Base-by-base conservation (phyloP, 2,888 invertebrate genomes). In the Drosophila monieri region DNA sequence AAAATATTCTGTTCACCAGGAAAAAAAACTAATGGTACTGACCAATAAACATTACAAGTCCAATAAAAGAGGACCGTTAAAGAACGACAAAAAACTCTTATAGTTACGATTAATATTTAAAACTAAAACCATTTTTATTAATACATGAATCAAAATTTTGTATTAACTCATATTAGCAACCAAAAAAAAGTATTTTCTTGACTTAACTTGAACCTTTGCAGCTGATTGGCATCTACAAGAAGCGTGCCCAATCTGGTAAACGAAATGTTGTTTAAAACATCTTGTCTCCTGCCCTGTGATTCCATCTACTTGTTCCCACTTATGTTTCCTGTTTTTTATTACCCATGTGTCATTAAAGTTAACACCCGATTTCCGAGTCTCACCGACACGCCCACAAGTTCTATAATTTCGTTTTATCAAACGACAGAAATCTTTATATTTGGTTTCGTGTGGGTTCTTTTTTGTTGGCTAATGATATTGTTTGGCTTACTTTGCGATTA, bases 341-440 rank as follows among this genome's bases (percentile, higher is more conserved):
- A 65, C 47, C 66, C 39, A 30, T 14, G 52, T 60, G 53, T 76
- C 52, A 72, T 30, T 39, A 53, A 65, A 52, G 52, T 39, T 64
- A 72, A 61, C 57, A 23, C 51, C 35, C 30, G n/a, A 15, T 27
- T 30, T 25, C 14, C 37, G 46, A 61, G 46, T n/a, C 23, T 35
- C 35, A 15, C 12, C 2, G 14, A 39, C 57, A 68, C 59, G 65
- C 69, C 60, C 43, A 48, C n/a, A 39, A 41, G 44, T 53, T 64
- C 44, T 69, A 65, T 52, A 70, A 73, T 66, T 78, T 60, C 21
- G 25, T 41, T 12, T 71, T 85, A 80, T 85, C 83, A 67, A 72
- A 37, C 35, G 64, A 64, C 66, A 72, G 59, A 59, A 58, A 85
- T 85, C 80, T 80, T 65, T 52, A 68, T 66, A 71, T 25, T 43